phyloP scores from a whole-genome alignment of 2,113 vertebrate genomes.

The Catharus bicknelli region DNA sequence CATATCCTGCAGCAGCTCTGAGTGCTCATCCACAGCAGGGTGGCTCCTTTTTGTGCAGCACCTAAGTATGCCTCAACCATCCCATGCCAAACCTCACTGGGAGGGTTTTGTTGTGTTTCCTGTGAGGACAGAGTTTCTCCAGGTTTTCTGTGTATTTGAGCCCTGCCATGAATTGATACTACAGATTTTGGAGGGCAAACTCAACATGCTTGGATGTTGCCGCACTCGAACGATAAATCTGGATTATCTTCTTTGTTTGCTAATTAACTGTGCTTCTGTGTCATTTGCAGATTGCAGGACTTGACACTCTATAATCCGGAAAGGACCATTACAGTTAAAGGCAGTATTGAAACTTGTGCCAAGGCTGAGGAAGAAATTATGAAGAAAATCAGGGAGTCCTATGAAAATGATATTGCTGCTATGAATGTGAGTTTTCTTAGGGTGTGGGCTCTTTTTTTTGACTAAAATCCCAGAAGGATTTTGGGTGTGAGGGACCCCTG shows the following conservation, averaged over 20 bases:
- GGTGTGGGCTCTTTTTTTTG: not conserved
- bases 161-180: not conserved
- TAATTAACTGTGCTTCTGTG: constrained; percentile 12
- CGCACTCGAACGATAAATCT: not conserved
- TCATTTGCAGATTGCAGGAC: constrained; percentile 86
- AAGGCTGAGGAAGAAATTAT: constrained; percentile 95
- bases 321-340: constrained; percentile 94
- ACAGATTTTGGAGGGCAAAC: not conserved
- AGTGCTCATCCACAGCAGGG: rapidly evolving
- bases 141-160: not conserved
- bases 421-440: constrained; percentile 90
- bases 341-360: constrained; percentile 87
- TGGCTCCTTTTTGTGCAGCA: not conserved
- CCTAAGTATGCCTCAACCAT: rapidly evolving
- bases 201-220: rapidly evolving
- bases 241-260: not conserved
- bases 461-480: not conserved
- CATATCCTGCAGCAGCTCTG: not conserved
- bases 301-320: constrained; percentile 96
- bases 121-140: not conserved
- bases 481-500: not conserved
- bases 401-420: constrained; percentile 95
- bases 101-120: not conserved
- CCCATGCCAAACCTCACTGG: rapidly evolving
- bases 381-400: constrained; percentile 97